Evolutionary conservation across 2,113 vertebrate species (phyloP), one percentile per base, ranked within the genome.

Genomic region (Chamaea fasciata): DNA sequence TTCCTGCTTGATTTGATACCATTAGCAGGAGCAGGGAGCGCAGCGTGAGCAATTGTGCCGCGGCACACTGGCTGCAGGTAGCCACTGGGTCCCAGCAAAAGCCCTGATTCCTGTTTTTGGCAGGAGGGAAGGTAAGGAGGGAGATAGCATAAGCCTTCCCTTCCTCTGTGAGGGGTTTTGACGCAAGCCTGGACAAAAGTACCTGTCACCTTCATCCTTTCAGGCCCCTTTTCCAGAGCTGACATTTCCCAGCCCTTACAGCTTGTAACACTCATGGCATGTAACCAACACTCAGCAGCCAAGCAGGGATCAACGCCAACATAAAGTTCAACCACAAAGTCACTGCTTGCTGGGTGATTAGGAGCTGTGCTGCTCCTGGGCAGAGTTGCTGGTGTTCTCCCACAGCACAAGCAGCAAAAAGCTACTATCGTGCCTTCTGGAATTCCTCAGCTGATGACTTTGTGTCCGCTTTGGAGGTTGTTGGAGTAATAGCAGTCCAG

Each of bases 1-100:
- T 97, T 97, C 95, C 96, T 96, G 93, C 89, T 76, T 87, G 94
- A 94, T 94, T 87, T 96, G 92, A 94, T 90, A 96, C 44, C 89
- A 93, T 90, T 96, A 92, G 80, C 92, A 90, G 90, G 35, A 92
- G 85, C 75, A 33, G 6, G 33, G 84, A 50, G 63, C 1, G 1
- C 82, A 70, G 82, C 35, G 22, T 0, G 11, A 90, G 75, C 0
- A 0, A 53, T 18, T 56, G 56, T 11, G 35, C 82, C 0, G 4
- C 68, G 65, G 70, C 59, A 33, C 0, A 0, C 87, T 44, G 73
- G 88, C 62, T 78, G 68, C 46, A 73, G 68, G 80, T 47, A 94
- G 65, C 39, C 75, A n/a, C 71, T 7, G 53, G 13, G 12, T 42
- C 74, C 76, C 75, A 87, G 60, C 24, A 49, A 67, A 71, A 91